Conservation (phyloP, 2,797 vertebrate species). For the Echiichthys vipera region DNA sequence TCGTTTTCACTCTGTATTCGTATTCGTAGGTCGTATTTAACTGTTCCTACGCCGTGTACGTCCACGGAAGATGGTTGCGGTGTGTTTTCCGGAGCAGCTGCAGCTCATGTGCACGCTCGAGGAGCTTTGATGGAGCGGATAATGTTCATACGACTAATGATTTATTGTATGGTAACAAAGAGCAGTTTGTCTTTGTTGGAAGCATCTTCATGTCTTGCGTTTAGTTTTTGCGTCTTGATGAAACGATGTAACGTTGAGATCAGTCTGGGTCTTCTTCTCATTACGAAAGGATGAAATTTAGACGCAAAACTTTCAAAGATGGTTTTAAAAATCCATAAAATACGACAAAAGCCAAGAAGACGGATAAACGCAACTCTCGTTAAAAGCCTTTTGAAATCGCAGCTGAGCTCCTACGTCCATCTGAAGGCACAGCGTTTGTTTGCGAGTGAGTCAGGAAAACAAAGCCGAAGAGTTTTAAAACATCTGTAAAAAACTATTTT, state of each 20-base stretch:
- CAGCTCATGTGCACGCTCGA: conserved; percentile 31
- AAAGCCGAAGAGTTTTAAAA: not conserved
- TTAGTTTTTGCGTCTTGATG: not conserved
- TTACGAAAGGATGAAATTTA: not conserved
- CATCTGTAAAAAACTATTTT: conserved; percentile 1
- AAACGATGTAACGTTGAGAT: not conserved
- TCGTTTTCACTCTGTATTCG: conserved; percentile 8
- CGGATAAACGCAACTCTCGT: not conserved
- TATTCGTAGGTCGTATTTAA: conserved; percentile 19
- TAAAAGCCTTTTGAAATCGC: not conserved
- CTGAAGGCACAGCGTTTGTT: not conserved
- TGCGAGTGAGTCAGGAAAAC: not conserved
- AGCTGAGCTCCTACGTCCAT: not conserved
- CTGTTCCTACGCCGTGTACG: conserved; percentile 1
- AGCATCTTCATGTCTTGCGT: not conserved
- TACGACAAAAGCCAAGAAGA: too few species aligned
- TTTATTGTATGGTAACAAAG: conserved; percentile 17
- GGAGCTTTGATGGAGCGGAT: conserved; percentile 35
- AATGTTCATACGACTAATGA: conserved; percentile 33
- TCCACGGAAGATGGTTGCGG: conserved; percentile 13
- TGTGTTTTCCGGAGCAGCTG: conserved; percentile 29
- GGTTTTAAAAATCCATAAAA: not conserved
- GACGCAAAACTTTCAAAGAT: not conserved
- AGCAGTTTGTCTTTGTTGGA: conserved; percentile 20
- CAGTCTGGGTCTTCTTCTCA: not conserved